Conservation (phyloP, 1,140 invertebrate species). For the Halictus rubicundus region DNA sequence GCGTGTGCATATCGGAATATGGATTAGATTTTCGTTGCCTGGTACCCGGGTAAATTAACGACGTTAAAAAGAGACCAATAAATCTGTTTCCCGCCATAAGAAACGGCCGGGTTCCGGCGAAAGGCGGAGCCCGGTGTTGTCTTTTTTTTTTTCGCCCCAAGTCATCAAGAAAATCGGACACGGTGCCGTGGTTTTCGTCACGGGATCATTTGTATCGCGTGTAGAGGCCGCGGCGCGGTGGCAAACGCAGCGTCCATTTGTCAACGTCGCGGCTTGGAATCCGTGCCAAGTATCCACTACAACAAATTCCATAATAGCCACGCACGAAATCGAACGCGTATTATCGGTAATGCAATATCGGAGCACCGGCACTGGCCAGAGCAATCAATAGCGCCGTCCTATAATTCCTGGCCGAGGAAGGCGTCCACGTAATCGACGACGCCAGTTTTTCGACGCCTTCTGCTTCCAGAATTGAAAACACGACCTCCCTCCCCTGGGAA, state of each 20-base stretch:
- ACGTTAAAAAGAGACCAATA: neutral
- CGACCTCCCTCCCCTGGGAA: too few relatives aligned
- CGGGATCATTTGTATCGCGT: constrained; percentile 4
- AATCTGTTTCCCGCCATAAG: neutral
- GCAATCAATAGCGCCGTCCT: constrained; percentile 17
- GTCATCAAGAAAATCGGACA: neutral
- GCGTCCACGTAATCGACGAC: neutral
- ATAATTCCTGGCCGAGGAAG: neutral
- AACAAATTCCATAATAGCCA: constrained; percentile 44
- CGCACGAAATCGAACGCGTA: constrained; percentile 33
- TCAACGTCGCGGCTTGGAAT: constrained; percentile 33
- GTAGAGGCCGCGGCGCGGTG: neutral
- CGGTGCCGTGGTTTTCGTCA: neutral
- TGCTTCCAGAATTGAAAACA: too few relatives aligned
- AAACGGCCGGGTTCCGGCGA: neutral
- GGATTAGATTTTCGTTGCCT: too few relatives aligned
- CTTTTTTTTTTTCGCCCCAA: neutral
- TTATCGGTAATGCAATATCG: constrained; percentile 36
- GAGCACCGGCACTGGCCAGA: neutral
- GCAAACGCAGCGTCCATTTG: constrained; percentile 14
- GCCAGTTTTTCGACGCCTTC: neutral
- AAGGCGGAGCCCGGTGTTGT: too few relatives aligned
- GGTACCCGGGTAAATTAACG: neutral
- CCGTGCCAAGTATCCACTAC: constrained; percentile 28
- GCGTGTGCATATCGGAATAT: too few relatives aligned